phyloP scores from a whole-genome alignment of 2,888 invertebrate species.

The Lampropteryx suffumata region DNA sequence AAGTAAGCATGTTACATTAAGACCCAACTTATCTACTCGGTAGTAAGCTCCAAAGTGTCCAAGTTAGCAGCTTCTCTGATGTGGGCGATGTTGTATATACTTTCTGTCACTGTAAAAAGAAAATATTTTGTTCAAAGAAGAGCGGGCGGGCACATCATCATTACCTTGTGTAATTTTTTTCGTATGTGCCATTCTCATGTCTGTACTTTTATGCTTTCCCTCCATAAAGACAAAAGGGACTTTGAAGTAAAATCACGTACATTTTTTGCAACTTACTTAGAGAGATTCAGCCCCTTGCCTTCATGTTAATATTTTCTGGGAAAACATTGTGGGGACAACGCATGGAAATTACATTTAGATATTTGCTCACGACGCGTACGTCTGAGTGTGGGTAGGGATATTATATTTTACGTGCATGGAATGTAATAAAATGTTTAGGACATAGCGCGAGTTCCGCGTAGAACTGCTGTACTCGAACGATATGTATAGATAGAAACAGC shows the following conservation, averaged over 20 bases:
- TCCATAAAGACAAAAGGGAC: slow-evolving; percentile 83
- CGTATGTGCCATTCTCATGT: slow-evolving; percentile 78
- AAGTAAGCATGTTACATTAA: slow-evolving; percentile 30
- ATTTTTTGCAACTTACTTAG: slow-evolving; percentile 84
- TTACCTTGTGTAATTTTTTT: slow-evolving; percentile 80
- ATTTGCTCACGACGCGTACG: slow-evolving; percentile 79
- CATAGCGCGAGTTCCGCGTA: slow-evolving; percentile 44
- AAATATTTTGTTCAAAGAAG: slow-evolving; percentile 78
- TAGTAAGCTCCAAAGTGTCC: slow-evolving; percentile 36
- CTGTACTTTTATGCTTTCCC: slow-evolving; percentile 80
- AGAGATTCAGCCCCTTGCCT: slow-evolving; percentile 81
- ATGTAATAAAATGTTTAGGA: slow-evolving; percentile 80
- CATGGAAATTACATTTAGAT: slow-evolving; percentile 83
- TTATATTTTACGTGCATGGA: slow-evolving; percentile 82
- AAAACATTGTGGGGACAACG: slow-evolving; percentile 82
- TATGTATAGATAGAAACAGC: slow-evolving; percentile 1
- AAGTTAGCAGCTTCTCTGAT: slow-evolving; percentile 43
- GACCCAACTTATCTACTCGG: slow-evolving; percentile 37
- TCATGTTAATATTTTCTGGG: slow-evolving; percentile 82
- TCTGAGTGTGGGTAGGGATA: slow-evolving; percentile 78
- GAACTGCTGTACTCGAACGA: slow-evolving; percentile 20
- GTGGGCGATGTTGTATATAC: slow-evolving; percentile 69
- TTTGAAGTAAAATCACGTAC: slow-evolving; percentile 84
- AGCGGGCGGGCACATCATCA: slow-evolving; percentile 76
- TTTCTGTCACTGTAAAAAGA: slow-evolving; percentile 74